A percentile compares a stretch with the other conserved stretches of the same genome.
Evolutionary conservation across 2,888 invertebrate genomes (phyloP).

Genomic region (Phymatocera aterrima): DNA sequence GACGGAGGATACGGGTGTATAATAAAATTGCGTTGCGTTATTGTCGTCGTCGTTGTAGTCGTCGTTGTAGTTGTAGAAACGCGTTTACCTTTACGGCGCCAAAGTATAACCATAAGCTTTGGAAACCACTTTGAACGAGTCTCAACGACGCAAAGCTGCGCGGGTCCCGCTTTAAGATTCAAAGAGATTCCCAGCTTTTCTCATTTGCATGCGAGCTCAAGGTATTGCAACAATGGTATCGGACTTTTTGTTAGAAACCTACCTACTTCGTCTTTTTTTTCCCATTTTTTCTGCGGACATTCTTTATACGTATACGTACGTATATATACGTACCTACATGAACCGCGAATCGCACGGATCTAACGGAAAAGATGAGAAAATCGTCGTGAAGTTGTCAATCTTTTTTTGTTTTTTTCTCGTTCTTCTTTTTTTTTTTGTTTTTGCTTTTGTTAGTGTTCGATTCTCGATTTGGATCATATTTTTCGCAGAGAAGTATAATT

Average conservation of each 20-base stretch:
- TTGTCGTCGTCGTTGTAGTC: background rate
- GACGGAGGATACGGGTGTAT: background rate
- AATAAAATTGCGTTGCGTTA: background rate
- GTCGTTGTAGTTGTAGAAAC: background rate
- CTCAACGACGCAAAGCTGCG: background rate
- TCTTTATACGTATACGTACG: background rate
- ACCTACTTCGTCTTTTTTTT: background rate
- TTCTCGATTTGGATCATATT: no score
- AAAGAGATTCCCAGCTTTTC: conserved; percentile 55
- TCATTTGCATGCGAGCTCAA: conserved; percentile 66
- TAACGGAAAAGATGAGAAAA: background rate
- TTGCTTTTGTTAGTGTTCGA: no score
- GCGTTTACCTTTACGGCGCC: conserved; percentile 26
- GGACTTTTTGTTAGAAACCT: background rate
- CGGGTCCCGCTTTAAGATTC: conserved; percentile 16
- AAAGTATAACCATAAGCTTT: background rate
- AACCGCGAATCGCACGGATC: conserved; percentile 2
- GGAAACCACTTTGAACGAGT: no score
- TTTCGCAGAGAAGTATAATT: no score
- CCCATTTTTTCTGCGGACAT: background rate
- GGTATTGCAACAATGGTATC: conserved; percentile 63
- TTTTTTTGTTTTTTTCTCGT: no score
- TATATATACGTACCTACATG: background rate
- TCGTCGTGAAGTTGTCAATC: no score
- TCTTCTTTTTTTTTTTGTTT: no score